These are phyloP conservation scores for Rana temporaria DNA, from an alignment of 2,113 vertebrate genomes.

Conservation along the genomic window DNA sequence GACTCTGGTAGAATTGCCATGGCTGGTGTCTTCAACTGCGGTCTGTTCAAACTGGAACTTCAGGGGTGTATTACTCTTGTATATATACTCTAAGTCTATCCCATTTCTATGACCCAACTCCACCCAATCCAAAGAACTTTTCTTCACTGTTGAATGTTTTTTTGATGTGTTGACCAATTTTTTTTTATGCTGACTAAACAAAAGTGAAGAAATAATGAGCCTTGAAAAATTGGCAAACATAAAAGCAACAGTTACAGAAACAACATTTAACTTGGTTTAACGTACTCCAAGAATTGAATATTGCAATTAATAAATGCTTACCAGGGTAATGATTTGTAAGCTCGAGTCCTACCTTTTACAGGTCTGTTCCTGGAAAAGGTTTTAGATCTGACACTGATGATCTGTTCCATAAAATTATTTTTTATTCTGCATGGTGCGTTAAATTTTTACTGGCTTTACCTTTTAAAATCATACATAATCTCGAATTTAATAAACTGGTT, in stretches of 20 bases:
- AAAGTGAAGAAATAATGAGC: not conserved
- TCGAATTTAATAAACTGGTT: too few species aligned
- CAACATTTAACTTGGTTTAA: not conserved
- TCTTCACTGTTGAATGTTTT: not conserved
- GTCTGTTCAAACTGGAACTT: not conserved
- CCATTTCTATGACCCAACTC: not conserved
- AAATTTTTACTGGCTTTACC: too few species aligned
- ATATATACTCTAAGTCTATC: not conserved
- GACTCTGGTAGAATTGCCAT: constrained; percentile 14
- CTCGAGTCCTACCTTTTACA: too few species aligned
- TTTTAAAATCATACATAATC: too few species aligned
- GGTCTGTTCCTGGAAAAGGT: too few species aligned
- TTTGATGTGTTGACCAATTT: not conserved
- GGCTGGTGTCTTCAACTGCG: not conserved
- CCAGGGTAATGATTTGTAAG: too few species aligned
- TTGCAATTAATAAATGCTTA: too few species aligned
- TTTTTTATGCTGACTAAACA: not conserved
- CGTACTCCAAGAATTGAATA: too few species aligned
- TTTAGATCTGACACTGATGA: too few species aligned
- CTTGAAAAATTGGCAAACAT: not conserved
- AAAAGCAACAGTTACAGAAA: not conserved
- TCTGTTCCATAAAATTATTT: too few species aligned
- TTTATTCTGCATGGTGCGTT: too few species aligned
- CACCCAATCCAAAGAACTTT: not conserved
- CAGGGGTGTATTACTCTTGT: not conserved